Evolutionary conservation across 1,140 invertebrate species (phyloP).

Genomic region (Calephelis nemesis): DNA sequence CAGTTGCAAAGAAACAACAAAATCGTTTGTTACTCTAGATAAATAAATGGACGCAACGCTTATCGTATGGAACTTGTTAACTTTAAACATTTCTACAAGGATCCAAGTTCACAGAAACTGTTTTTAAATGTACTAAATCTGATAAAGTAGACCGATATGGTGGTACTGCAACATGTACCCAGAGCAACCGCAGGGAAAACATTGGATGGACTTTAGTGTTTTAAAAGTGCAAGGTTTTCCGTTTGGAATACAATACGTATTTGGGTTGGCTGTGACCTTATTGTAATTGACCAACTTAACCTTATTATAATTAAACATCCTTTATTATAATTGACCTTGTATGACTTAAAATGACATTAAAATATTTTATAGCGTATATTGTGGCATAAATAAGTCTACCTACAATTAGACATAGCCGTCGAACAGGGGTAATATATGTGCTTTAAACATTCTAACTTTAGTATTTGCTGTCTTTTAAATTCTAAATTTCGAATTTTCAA

Average conservation of each 20-base stretch:
- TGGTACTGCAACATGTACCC: not conserved
- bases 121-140: conserved; percentile 16
- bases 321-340: too few species aligned
- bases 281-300: too few species aligned
- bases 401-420: too few species aligned
- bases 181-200: not conserved
- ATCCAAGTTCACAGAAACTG: conserved; percentile 5
- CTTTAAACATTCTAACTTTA: too few species aligned
- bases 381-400: too few species aligned
- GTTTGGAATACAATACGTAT: conserved; percentile 59
- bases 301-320: too few species aligned
- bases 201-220: conserved; percentile 33
- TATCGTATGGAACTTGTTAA: conserved; percentile 4
- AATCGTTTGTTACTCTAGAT: conserved; percentile 58
- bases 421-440: too few species aligned
- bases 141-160: conserved; percentile 10
- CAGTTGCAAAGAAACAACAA: conserved; percentile 35
- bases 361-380: too few species aligned
- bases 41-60: conserved; percentile 56
- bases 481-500: too few species aligned
- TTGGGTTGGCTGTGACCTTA: conserved; percentile 60
- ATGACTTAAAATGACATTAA: too few species aligned
- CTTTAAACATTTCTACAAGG: conserved; percentile 17
- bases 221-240: conserved; percentile 60
- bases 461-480: too few species aligned